Evolutionary conservation across 1,140 invertebrate genomes (phyloP).

Genomic region (Drosophila sturtevanti): DNA sequence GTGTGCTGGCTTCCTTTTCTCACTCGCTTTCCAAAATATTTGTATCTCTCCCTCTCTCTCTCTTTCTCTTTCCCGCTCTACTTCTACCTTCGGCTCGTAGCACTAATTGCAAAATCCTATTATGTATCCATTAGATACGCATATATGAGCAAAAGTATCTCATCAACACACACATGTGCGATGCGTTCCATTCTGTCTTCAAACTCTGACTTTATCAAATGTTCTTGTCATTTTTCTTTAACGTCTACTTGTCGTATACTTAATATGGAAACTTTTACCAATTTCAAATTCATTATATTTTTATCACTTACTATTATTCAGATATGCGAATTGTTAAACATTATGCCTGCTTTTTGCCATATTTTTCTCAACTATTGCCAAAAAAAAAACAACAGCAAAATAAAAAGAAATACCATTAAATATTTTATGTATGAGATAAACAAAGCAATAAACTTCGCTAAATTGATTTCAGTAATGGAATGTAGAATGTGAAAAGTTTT

Average conservation of each 20-base stretch:
- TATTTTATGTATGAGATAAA: slow-evolving; percentile 47
- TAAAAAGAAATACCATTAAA: slow-evolving; percentile 23
- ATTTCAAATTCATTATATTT: slow-evolving; percentile 17
- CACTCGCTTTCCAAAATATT: not conserved
- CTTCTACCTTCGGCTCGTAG: slow-evolving; percentile 27
- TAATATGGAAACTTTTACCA: slow-evolving; percentile 18
- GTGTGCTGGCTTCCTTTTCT: slow-evolving; percentile 50
- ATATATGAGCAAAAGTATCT: slow-evolving; percentile 52
- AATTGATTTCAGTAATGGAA: slow-evolving; percentile 41
- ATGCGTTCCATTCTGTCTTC: not conserved
- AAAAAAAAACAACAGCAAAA: no score
- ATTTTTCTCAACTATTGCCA: slow-evolving; percentile 1
- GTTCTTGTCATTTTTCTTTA: slow-evolving; percentile 23
- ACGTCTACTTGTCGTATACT: slow-evolving; percentile 32
- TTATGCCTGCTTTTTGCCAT: not conserved
- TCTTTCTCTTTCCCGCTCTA: not conserved
- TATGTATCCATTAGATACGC: slow-evolving; percentile 80
- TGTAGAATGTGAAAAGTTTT: slow-evolving; percentile 58
- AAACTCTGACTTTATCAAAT: slow-evolving; percentile 35
- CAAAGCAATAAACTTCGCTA: slow-evolving; percentile 64
- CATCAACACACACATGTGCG: slow-evolving; percentile 16
- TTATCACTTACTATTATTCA: slow-evolving; percentile 49
- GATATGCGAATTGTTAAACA: slow-evolving; percentile 51
- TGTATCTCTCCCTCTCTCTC: not conserved
- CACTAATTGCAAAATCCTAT: slow-evolving; percentile 80